A percentile compares a stretch with the other conserved stretches of the same genome.
Conservation (phyloP, 2,797 vertebrate species). For the Notoglanidium macrostoma region DNA sequence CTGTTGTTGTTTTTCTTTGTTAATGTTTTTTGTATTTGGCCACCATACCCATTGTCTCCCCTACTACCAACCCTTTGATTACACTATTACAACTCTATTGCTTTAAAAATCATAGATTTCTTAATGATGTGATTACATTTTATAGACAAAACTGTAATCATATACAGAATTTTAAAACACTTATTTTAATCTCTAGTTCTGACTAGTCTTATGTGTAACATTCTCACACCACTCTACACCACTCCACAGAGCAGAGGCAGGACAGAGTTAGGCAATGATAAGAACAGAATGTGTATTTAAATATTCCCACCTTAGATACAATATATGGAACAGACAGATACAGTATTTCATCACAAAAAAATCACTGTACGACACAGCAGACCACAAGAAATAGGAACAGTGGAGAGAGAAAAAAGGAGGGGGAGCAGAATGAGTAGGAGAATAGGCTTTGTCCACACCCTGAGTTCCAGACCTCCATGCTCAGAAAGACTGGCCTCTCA, state of each 20-base stretch:
- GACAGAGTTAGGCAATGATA: slow-evolving; percentile 78
- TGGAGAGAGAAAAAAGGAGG: slow-evolving; percentile 51
- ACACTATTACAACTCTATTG: not conserved
- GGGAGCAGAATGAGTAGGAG: slow-evolving; percentile 50
- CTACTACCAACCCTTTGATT: not conserved
- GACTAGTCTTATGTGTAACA: not conserved
- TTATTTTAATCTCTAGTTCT: not conserved
- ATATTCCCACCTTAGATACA: slow-evolving; percentile 87
- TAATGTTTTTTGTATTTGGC: not conserved
- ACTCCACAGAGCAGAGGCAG: slow-evolving; percentile 49
- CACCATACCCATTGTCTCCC: not conserved
- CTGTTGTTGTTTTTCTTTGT: not conserved
- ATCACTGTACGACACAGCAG: slow-evolving; percentile 84
- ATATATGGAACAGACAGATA: slow-evolving; percentile 87
- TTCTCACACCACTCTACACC: slow-evolving; percentile 1
- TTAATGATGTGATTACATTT: not conserved
- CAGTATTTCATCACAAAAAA: slow-evolving; percentile 82
- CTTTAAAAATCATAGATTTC: not conserved
- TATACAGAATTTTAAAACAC: not conserved
- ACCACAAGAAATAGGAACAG: slow-evolving; percentile 70
- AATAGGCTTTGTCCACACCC: slow-evolving; percentile 72
- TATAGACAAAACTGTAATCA: not conserved
- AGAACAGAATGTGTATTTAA: slow-evolving; percentile 88
- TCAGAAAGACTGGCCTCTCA: slow-evolving; percentile 53
- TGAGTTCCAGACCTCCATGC: slow-evolving; percentile 68